These are phyloP conservation scores for Piezodorus guildinii DNA, from an alignment of 1,140 invertebrate genomes.

Conservation along the genomic window DNA sequence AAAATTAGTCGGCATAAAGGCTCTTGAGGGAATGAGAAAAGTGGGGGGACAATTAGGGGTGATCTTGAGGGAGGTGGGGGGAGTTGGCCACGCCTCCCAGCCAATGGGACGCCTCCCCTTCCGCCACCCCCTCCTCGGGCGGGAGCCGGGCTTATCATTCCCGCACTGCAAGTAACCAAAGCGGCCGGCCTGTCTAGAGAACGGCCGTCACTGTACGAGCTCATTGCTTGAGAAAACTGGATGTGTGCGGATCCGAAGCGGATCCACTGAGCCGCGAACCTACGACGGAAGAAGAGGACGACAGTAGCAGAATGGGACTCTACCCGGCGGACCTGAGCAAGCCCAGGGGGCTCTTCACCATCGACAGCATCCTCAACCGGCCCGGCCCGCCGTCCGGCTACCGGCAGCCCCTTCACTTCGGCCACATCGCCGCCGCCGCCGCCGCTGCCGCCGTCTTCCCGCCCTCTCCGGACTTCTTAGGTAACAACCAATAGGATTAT, in stretches of 20 bases:
- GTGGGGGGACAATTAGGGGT: conserved; percentile 7
- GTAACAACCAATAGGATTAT: too few relatives aligned
- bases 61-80: background rate
- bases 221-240: background rate
- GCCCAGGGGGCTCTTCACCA: conserved; percentile 45
- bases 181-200: background rate
- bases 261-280: conserved; percentile 5
- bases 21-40: background rate
- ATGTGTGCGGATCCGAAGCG: conserved; percentile 1
- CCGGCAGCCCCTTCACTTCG: conserved; percentile 41
- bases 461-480: conserved; percentile 57
- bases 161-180: background rate
- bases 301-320: conserved; percentile 32
- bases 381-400: conserved; percentile 39
- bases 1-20: conserved; percentile 13
- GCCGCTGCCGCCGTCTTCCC: conserved; percentile 42
- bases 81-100: background rate
- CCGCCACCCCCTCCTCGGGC: conserved; percentile 1
- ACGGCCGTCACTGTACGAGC: background rate
- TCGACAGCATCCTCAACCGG: conserved; percentile 56
- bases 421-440: conserved; percentile 43
- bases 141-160: background rate
- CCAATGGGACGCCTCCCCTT: background rate
- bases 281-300: conserved; percentile 12
- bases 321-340: conserved; percentile 42